phyloP scores from a whole-genome alignment of 2,797 vertebrate genomes.

The Astyanax mexicanus region DNA sequence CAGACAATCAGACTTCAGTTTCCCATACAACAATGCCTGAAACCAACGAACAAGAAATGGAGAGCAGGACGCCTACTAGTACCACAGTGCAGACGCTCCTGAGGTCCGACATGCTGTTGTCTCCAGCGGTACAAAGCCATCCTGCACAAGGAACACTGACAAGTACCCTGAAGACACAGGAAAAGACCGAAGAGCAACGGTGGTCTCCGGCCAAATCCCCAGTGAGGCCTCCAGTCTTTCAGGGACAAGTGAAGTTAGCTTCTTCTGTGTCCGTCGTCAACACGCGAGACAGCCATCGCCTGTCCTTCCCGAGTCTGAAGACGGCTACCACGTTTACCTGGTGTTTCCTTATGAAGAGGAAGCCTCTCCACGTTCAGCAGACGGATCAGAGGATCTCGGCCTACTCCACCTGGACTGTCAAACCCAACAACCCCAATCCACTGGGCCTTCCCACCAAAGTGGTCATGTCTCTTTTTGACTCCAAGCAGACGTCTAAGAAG shows the following conservation, averaged over 20 bases:
- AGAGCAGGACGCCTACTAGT: slow-evolving; percentile 74
- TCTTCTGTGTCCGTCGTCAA: slow-evolving; percentile 79
- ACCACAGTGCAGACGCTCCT: slow-evolving; percentile 64
- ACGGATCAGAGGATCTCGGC: slow-evolving; percentile 91
- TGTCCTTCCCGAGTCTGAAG: slow-evolving; percentile 94
- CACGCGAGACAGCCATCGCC: slow-evolving; percentile 81
- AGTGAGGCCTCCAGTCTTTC: slow-evolving; percentile 73
- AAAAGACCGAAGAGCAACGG: slow-evolving; percentile 81
- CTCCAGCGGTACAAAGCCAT: slow-evolving; percentile 63
- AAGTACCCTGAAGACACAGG: slow-evolving; percentile 74
- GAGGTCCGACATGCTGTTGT: slow-evolving; percentile 58
- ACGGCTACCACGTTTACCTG: slow-evolving; percentile 94
- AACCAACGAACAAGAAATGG: slow-evolving; percentile 70
- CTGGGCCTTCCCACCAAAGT: slow-evolving; percentile 94
- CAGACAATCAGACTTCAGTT: slow-evolving; percentile 68
- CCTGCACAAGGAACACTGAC: slow-evolving; percentile 62
- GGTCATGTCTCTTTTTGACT: slow-evolving; percentile 94
- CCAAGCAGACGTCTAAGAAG: slow-evolving; percentile 93
- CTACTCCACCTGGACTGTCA: slow-evolving; percentile 90
- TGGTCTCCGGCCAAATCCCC: slow-evolving; percentile 78
- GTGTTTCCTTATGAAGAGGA: slow-evolving; percentile 95
- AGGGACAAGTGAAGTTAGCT: slow-evolving; percentile 80
- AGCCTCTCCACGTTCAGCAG: slow-evolving; percentile 87
- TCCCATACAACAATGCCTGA: slow-evolving; percentile 74
- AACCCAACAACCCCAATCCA: slow-evolving; percentile 88